These are phyloP conservation scores for Panthera leo DNA, from an alignment of 2,113 vertebrate species.

Conservation along the genomic window DNA sequence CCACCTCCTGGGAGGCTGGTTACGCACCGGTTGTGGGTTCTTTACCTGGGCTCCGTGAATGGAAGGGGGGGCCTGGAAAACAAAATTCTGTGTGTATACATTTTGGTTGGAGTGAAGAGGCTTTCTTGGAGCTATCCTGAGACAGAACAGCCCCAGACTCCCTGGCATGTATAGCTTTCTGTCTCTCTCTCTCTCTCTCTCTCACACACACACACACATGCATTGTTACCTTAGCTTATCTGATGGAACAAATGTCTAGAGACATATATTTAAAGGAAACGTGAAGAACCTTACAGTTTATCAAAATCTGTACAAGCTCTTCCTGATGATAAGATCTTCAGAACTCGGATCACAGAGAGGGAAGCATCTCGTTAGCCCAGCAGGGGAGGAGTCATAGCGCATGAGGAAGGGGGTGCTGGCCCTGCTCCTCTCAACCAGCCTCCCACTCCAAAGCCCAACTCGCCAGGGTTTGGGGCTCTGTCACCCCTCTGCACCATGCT, in stretches of 20 bases:
- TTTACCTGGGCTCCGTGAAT: background rate
- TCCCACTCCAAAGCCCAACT: background rate
- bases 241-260: background rate
- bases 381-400: fast-evolving
- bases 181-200: background rate
- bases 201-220: no score
- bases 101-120: background rate
- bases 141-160: no score
- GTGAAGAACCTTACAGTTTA: background rate
- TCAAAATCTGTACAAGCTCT: background rate
- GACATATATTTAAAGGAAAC: background rate
- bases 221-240: background rate
- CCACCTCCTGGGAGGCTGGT: background rate
- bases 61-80: background rate
- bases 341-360: background rate
- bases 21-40: background rate
- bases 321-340: background rate
- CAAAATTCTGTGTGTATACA: background rate
- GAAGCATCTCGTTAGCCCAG: background rate
- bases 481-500: background rate
- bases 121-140: background rate
- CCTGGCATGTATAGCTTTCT: background rate
- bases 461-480: background rate
- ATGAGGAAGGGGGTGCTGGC: background rate
- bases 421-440: background rate